Base-by-base conservation (phyloP, 2,797 vertebrate genomes). In the Clarias laeviceps region DNA sequence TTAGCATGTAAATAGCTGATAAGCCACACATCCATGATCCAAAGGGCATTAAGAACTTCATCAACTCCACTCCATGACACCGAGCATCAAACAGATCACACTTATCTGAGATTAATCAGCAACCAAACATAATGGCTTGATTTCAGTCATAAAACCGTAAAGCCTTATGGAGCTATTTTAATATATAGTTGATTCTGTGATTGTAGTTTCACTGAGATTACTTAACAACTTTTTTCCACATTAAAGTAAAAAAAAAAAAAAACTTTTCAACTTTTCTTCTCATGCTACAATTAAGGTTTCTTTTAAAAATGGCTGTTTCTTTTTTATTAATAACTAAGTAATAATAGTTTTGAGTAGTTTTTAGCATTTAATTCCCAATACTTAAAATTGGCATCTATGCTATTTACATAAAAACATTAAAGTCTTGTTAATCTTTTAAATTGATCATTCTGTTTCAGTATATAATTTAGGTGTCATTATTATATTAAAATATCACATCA, bases 91-190 rank as follows among this genome's bases (percentile, higher is more conserved):
- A 66, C 24, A 54, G 37, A 1, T 32, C 11, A 22, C 37, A 5
- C 54, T 86, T 80, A 80, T 88, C 82, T 56, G 24, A n/a, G 14
- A 83, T 86, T 88, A 88, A 87, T 86, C 80, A 85, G 37, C 80
- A 82, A 82, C 82, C 65, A 27, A 77, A 17, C 54, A 15, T 82
- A 65, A 84, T 80, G 54, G 17, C 74, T 70, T 82, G 62, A 86
- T 82, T 76, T 40, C 50, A 65, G 79, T 77, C 40, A 65, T 89
- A 86, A 84, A 82, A 79, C 50, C n/a, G 14, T n/a, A 62, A 70
- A 20, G 45, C 0, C 45, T 66, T 81, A 82, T 1, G 18, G 24
- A 27, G 17, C 12, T 65, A 54, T 73, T 81, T 54, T 72, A 32
- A 24, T 34, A 11, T 85, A n/a, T 29, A 64, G 37, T 8, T 70